These are phyloP conservation scores for Sanderia malayensis DNA, from an alignment of 30 jellyfish, hydroid and myxozoan species.

Conservation along the genomic window DNA sequence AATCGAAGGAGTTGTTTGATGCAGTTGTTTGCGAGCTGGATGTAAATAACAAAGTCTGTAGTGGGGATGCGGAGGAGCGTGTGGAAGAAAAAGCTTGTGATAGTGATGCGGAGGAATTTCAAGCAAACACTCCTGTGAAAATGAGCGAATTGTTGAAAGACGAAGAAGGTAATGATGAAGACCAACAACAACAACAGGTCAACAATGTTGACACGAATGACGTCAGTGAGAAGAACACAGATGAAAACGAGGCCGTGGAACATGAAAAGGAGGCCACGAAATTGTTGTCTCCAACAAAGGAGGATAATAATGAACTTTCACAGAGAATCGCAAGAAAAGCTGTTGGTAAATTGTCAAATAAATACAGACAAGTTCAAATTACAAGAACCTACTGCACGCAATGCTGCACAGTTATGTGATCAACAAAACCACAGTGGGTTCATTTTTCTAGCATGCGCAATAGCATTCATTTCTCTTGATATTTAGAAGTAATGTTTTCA, in stretches of 20 bases:
- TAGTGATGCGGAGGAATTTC: background rate
- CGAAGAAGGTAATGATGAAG: background rate
- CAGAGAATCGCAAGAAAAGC: constrained; percentile 45
- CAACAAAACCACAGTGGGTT: no score
- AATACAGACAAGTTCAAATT: constrained; percentile 59
- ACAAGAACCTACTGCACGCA: constrained; percentile 50
- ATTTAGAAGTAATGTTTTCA: no score
- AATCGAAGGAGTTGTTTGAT: constrained; percentile 47
- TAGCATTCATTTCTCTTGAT: no score
- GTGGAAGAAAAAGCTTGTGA: background rate
- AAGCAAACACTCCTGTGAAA: background rate
- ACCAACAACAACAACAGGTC: background rate
- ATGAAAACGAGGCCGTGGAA: constrained; percentile 12
- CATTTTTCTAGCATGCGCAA: no score
- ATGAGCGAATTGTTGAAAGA: background rate
- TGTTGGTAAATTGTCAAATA: constrained; percentile 42
- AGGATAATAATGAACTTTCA: constrained; percentile 39
- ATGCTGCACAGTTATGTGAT: constrained; percentile 57
- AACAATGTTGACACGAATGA: background rate
- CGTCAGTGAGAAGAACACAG: background rate
- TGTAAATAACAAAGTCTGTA: constrained; percentile 1
- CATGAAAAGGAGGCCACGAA: constrained; percentile 7
- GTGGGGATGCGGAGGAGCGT: background rate
- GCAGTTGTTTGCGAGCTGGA: constrained; percentile 47
- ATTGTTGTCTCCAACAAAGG: constrained; percentile 15